Evolutionary conservation across 2,888 invertebrate genomes (phyloP), one percentile per base, ranked within the genome.

Genomic region (Elaeidobius kamerunicus): DNA sequence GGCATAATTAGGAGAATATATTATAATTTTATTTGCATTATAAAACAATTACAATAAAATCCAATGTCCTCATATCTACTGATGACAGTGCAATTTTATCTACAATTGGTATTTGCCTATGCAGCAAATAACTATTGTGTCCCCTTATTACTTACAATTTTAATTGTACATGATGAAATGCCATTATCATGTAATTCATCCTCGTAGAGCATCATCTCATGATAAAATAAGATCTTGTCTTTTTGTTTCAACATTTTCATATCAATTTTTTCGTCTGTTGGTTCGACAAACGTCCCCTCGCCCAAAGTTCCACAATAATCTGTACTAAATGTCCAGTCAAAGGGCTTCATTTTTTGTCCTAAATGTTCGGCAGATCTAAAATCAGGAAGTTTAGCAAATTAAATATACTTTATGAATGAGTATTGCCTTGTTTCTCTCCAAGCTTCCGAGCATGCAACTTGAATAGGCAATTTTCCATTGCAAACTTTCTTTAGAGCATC

Each of bases 181-280:
- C 99, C 99, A 78, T 99, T 92, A 75, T 99, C 99, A 69, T 97
- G 97, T 39, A 99, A 75, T 73, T 99, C 99, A 77, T 99, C 99
- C 76, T 99, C 99, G 77, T 90, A 99, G 28, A 99, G 75, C 50
- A 91, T 87, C 23, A 98, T 75, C 70, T 98, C 95, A 63, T 92
- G 88, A 73, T 92, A 98, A 72, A 97, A 98, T 2, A 92, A 72
- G 49, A 99, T 99, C 69, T 87, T 86, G 63, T 99, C 97, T 63
- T 85, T 86, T 61, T 83, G 81, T 76, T 91, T 95, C 35, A 99
- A 75, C 68, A 90, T 81, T 62, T 95, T 91, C 63, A 92, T 79
- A 71, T 99, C 83, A 46, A 99, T 89, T 59, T 81, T 76, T 67
- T 90, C 86, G 34, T 84, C 78, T 1, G 91, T 88, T 39, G 77